Conservation (phyloP, 2,888 invertebrate genomes). For the Cerastis leucographa region DNA sequence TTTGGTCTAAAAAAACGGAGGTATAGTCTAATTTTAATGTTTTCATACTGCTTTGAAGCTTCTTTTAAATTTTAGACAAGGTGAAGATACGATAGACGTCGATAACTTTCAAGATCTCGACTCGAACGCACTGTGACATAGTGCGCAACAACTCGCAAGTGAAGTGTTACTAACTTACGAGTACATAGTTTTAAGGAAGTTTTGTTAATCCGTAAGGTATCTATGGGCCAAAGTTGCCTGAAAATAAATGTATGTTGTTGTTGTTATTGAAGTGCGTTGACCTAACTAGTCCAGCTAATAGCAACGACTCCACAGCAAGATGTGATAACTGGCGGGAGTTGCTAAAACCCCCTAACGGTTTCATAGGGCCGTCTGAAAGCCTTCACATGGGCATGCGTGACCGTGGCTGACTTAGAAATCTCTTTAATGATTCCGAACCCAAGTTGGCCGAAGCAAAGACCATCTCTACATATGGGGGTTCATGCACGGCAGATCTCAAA, state of each 20-base stretch:
- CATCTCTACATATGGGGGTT: too few species aligned
- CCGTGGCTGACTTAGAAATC: background rate
- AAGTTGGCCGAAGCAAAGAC: background rate
- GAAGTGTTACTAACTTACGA: too few species aligned
- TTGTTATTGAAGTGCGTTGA: background rate
- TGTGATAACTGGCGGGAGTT: background rate
- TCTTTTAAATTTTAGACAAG: too few species aligned
- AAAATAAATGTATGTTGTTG: too few species aligned
- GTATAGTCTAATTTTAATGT: background rate
- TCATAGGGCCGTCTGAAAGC: background rate
- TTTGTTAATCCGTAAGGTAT: too few species aligned
- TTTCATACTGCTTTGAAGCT: too few species aligned
- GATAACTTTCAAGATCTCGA: background rate
- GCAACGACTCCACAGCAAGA: background rate
- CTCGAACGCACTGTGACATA: too few species aligned
- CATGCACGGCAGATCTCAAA: too few species aligned
- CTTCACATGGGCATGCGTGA: background rate
- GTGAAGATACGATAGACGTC: background rate
- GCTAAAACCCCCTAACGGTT: background rate
- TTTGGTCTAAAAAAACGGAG: background rate
- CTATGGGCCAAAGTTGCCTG: too few species aligned
- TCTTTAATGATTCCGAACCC: background rate
- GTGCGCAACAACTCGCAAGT: too few species aligned
- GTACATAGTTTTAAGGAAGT: too few species aligned
- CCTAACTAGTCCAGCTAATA: background rate